Evolutionary conservation across 2,797 vertebrate species (phyloP).

Genomic region (Heterohyrax brucei): DNA sequence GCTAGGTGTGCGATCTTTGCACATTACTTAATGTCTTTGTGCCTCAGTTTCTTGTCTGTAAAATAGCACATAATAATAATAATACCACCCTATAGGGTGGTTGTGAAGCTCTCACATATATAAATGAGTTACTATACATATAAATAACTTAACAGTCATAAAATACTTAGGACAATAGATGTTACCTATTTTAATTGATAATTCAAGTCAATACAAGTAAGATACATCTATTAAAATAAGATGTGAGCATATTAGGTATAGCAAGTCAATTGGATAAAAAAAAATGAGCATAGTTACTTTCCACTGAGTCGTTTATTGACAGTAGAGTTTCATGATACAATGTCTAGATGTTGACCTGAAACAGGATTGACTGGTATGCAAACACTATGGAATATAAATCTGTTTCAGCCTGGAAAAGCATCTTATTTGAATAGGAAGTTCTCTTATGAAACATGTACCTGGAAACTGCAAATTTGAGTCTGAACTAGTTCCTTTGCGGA

Average conservation of each 20-base stretch:
- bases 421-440: constrained; percentile 13
- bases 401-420: constrained; percentile 33
- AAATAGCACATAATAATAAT: constrained; percentile 34
- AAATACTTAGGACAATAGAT: neutral
- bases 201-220: constrained; percentile 5
- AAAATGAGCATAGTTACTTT: constrained; percentile 25
- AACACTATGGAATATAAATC: constrained; percentile 52
- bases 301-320: constrained; percentile 45
- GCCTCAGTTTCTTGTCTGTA: constrained; percentile 25
- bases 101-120: neutral
- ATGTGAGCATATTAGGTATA: neutral
- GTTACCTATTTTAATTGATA: constrained; percentile 56
- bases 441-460: constrained; percentile 19
- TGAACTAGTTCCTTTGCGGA: neutral
- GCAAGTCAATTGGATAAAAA: neutral
- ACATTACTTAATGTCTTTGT: neutral
- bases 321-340: neutral
- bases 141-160: neutral
- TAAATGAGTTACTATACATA: neutral
- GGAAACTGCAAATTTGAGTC: constrained; percentile 31
- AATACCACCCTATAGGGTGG: neutral
- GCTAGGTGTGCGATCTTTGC: neutral
- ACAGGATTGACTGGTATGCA: neutral
- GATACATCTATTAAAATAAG: constrained; percentile 21
- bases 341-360: neutral